Conservation (phyloP, 64 coral and sea anemone genomes). For the Dendronephthya gigantea region DNA sequence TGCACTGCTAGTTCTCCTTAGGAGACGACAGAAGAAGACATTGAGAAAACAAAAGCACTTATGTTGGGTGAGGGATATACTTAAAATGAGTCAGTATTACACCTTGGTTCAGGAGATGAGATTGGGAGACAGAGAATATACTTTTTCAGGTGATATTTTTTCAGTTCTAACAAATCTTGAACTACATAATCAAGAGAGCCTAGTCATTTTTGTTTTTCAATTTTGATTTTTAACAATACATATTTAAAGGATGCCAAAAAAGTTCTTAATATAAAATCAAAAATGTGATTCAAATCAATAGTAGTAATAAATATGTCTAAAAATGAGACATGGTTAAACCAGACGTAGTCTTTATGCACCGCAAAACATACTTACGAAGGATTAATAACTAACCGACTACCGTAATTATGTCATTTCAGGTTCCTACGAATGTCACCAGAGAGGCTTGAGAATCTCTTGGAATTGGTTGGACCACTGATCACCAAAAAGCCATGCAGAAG, state of each 20-base stretch:
- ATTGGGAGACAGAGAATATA: background rate
- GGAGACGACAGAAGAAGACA: background rate
- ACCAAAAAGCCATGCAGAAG: slow-evolving; percentile 29
- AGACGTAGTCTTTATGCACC: too few relatives aligned
- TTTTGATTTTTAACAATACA: too few relatives aligned
- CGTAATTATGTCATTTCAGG: background rate
- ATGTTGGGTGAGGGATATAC: background rate
- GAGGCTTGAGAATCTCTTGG: slow-evolving; percentile 20
- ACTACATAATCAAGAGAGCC: too few relatives aligned
- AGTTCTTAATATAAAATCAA: background rate
- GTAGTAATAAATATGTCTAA: too few relatives aligned
- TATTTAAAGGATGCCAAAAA: too few relatives aligned
- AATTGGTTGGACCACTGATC: slow-evolving; percentile 15
- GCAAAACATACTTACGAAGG: background rate
- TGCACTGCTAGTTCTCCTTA: background rate
- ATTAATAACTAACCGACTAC: background rate
- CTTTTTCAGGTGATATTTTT: background rate
- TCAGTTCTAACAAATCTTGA: too few relatives aligned
- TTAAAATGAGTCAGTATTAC: background rate
- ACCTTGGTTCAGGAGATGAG: background rate
- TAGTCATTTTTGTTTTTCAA: too few relatives aligned
- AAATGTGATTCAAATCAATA: background rate
- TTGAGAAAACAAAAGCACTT: background rate
- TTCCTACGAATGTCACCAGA: slow-evolving; percentile 26
- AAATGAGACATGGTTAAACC: too few relatives aligned